Evolutionary conservation across 2,113 vertebrate genomes (phyloP), one percentile per base, ranked within the genome.

Genomic region (Leucopsar rothschildi): DNA sequence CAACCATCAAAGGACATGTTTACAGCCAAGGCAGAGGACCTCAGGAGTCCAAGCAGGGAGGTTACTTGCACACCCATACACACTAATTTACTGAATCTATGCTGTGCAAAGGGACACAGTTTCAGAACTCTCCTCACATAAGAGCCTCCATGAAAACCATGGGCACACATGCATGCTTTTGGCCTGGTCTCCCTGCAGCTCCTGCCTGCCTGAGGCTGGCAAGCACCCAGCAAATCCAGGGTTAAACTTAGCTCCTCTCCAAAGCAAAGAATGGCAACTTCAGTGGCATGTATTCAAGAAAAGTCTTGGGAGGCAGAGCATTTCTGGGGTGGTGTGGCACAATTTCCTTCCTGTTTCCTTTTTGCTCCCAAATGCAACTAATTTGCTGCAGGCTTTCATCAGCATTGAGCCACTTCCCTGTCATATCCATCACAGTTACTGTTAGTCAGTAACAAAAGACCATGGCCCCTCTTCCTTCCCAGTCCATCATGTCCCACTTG

Each of bases 1-100:
- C 59, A 29, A 80, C 71, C 61, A 35, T 88, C 23, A 93, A 95
- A 95, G 89, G 56, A 94, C 90, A 82, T 57, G 91, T 82, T 96
- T 92, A 84, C 60, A 78, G 35, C 50, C 72, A 94, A 91, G 68
- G 70, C 92, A 72, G 50, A 94, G 45, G 59, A 95, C 60, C 80
- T 79, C 15, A 7, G 73, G 25, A 85, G 27, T 52, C 44, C 69
- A 86, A 40, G 15, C 15, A 53, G 18, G 18, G 28, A 82, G 10
- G 12, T 17, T 28, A 79, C 76, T 71, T 71, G 22, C 19, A 44
- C 72, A 72, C 53, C 15, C 16, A 8, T 56, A 31, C 11, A 14
- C 16, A 68, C 8, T 78, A 17, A 52, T 49, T 52, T 71, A 52
- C 15, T 63, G 61, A 11, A 60, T 40, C 18, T 49, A 33, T 0